These are phyloP conservation scores for Phasianus colchicus DNA, from an alignment of 2,113 vertebrate genomes.

Conservation along the genomic window DNA sequence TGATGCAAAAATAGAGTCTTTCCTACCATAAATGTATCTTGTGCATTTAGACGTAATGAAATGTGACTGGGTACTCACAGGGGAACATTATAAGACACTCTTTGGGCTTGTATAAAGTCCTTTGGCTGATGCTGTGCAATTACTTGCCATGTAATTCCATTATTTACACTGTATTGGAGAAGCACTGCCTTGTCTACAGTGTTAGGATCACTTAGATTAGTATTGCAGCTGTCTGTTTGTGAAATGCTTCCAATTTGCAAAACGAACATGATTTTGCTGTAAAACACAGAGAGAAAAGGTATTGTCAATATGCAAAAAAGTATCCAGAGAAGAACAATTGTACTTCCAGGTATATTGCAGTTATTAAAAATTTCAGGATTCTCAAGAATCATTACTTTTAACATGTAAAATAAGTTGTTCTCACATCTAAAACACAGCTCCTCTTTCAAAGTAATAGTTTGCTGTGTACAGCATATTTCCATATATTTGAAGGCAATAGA, in stretches of 20 bases:
- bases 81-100: slow-evolving; percentile 97
- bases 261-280: slow-evolving; percentile 99
- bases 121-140: slow-evolving; percentile 98
- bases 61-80: slow-evolving; percentile 85
- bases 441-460: neutral
- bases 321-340: neutral
- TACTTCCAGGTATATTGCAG: neutral
- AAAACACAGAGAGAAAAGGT: slow-evolving; percentile 44
- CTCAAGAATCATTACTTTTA: neutral
- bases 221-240: slow-evolving; percentile 97
- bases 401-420: neutral
- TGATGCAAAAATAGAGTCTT: neutral
- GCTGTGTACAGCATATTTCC: neutral
- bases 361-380: neutral
- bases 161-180: slow-evolving; percentile 96
- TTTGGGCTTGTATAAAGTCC: slow-evolving; percentile 97
- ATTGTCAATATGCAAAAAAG: neutral
- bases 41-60: slow-evolving; percentile 40
- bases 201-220: slow-evolving; percentile 89
- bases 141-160: slow-evolving; percentile 96
- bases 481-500: neutral
- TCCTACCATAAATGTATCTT: neutral
- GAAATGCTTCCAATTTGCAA: slow-evolving; percentile 96
- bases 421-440: neutral
- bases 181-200: slow-evolving; percentile 94